These are phyloP conservation scores for Cyphomyrus plagiostoma DNA, from an alignment of 2,113 vertebrate genomes.

Conservation along the genomic window DNA sequence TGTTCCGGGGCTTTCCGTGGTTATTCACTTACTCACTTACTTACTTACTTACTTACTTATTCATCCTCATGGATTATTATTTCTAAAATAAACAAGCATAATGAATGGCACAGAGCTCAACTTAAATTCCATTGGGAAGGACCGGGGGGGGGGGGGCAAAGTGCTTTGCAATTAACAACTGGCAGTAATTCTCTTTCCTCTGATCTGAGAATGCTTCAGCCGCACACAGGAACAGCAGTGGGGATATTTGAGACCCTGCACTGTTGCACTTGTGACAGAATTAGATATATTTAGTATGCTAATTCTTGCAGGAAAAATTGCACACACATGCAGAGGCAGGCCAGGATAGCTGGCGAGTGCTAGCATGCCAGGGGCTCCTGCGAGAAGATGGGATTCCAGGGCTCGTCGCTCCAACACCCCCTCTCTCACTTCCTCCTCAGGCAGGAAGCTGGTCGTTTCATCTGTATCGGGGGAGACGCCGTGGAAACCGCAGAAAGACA, in stretches of 20 bases:
- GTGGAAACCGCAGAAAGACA: neutral
- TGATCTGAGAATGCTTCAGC: neutral
- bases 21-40: neutral
- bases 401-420: neutral
- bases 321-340: neutral
- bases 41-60: too few relatives aligned
- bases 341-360: neutral
- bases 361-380: neutral
- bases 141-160: neutral
- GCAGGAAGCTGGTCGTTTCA: neutral
- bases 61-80: neutral
- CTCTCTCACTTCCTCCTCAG: neutral
- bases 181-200: neutral
- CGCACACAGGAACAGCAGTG: neutral
- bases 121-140: neutral
- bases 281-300: neutral
- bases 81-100: neutral
- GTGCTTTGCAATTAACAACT: neutral
- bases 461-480: neutral
- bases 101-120: neutral
- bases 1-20: neutral
- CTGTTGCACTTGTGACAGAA: neutral
- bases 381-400: neutral
- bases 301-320: neutral
- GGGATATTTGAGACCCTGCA: neutral